Conservation (phyloP, 2,888 invertebrate genomes). For the Melanostoma mellinum region DNA sequence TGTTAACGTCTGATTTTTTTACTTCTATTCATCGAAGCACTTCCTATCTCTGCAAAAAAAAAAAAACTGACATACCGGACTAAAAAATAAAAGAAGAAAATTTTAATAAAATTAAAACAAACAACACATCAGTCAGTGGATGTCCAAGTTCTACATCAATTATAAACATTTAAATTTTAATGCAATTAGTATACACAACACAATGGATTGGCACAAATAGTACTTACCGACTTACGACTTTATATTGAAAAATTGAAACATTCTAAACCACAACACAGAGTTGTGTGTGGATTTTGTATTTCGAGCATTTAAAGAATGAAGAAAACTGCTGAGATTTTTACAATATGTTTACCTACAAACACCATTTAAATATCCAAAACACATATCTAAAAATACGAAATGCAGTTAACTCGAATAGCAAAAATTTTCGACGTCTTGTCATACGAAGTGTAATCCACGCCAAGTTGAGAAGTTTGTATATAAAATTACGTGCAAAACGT, state of each 20-base stretch:
- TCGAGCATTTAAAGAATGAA: no score
- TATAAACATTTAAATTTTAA: conserved; percentile 22
- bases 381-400: no score
- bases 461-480: not conserved
- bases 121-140: conserved; percentile 49
- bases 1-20: conserved; percentile 47
- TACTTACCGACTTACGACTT: conserved; percentile 49
- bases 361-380: not conserved
- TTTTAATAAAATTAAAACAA: not conserved
- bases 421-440: no score
- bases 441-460: no score
- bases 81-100: conserved; percentile 2
- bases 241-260: not conserved
- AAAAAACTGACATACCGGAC: not conserved
- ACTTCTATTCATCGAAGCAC: conserved; percentile 40
- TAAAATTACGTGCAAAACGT: conserved; percentile 35
- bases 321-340: conserved; percentile 10
- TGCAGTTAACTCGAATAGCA: no score
- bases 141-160: conserved; percentile 52
- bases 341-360: conserved; percentile 2
- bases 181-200: not conserved
- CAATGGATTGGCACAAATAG: conserved; percentile 3
- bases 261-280: no score
- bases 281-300: no score
- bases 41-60: conserved; percentile 23